Base-by-base conservation (phyloP, 2,113 vertebrate species). In the Galeopterus variegatus region DNA sequence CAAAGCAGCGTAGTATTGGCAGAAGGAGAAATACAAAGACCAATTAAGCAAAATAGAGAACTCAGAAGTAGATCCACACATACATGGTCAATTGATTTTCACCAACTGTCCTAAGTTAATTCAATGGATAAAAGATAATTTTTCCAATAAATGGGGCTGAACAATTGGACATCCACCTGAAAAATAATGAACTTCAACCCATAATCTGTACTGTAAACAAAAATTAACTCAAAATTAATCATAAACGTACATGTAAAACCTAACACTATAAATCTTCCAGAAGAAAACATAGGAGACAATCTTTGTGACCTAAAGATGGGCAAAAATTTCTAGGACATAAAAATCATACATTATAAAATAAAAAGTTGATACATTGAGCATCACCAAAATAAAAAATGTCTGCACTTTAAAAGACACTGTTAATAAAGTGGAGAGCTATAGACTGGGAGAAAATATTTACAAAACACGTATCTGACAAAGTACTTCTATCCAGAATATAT, bases 181-280 rank as follows among this genome's bases (percentile, higher is more conserved):
- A 93, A 90, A 80, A 36, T 64, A 48, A 58, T 18, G 6, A 90
- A 72, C 28, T 60, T 67, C 23, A 36, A 21, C 14, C 56, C 56
- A 73, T 79, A 75, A 79, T 73, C 79, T 83, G 9, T 18, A 72
- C 41, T 75, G 1, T 79, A 83, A 52, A 73, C 48, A 93, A 88
- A 81, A 96, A 48, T 83, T 60, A 88, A 82, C 41, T 89, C 36
- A 67, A 83, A 91, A 60, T 75, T 33, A 36, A 86, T 86, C 21
- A 13, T 15, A 80, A 86, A 64, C 45, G 48, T 88, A 88, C 94
- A 70, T 52, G n/a, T 62, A 84, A 91, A 85, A 36, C 28, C 52
- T 26, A 52, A 3, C 21, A 48, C 65, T 84, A 31, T 85, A 90
- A 90, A 73, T 70, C n/a, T 92, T 85, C 60, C 19, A 56, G 52